Base-by-base conservation (phyloP, 2,113 vertebrate species). In the Mesoclemmys tuberculata region DNA sequence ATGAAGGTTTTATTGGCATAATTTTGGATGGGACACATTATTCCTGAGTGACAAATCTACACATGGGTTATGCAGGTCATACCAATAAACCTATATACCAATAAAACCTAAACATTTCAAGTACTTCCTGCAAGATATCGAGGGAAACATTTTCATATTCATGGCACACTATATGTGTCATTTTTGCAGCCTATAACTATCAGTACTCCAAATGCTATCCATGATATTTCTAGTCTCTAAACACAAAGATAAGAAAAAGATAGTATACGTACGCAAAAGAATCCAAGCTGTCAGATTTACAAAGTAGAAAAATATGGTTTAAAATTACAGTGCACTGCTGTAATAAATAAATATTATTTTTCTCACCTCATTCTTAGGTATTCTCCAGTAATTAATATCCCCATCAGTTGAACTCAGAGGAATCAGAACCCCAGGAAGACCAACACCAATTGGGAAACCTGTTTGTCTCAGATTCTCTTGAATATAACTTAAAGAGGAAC, bases 321-420 rank as follows among this genome's bases (percentile, higher is more conserved):
- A 6, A 29, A 44, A 91, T 83, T 71, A 74, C 49, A 87, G 84
- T 96, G 46, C 35, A 90, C 31, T 48, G 35, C 8, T 56, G 41
- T 54, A 71, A 75, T 86, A 92, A 92, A 94, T 74, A 88, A 90
- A 68, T n/a, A 68, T 52, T 74, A 29, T 51, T 61, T 22, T 91
- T 93, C 46, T 82, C 10, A 74, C 78, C 86, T 46, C 85, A 95
- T 48, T 84, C 44, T 77, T 87, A 31, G 5, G 8, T 90, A 88
- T 82, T 93, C 49, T 89, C 78, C 46, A 24, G n/a, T 88, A 90
- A 94, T 90, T 95, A 82, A 91, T 93, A 94, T 84, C 21, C 27
- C 9, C 86, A 91, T 58, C 0, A 64, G 64, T 14, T 91, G 64
- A 93, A 90, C 1, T 81, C 35, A 58, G 95, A 91, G 71, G 38